Evolutionary conservation across 2,113 vertebrate species (phyloP).

Genomic region (Aplodontia rufa): DNA sequence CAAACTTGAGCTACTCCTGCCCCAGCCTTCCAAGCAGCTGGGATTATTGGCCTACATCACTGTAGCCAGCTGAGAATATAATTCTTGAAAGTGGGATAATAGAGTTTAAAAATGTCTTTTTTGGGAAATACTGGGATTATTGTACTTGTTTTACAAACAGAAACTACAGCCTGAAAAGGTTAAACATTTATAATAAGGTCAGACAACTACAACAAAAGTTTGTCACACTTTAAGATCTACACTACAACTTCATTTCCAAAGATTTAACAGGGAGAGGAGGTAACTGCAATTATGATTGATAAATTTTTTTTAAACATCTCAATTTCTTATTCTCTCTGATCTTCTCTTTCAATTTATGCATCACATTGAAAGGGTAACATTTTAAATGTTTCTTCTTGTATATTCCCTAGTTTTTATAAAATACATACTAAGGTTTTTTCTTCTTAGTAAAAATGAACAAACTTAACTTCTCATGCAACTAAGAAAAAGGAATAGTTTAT

Average conservation of each 20-base stretch:
- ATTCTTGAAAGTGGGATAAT: not conserved
- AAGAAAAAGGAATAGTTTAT: not conserved
- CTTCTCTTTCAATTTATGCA: not conserved
- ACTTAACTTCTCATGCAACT: not conserved
- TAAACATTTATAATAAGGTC: not conserved
- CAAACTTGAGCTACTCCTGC: too few relatives aligned
- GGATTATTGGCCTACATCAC: too few relatives aligned
- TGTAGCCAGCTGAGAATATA: not conserved
- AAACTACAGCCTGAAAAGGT: not conserved
- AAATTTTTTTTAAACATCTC: not conserved
- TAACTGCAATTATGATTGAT: conserved; percentile 23
- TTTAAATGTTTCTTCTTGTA: not conserved
- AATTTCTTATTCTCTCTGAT: not conserved
- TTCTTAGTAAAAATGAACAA: not conserved
- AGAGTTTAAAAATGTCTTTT: not conserved
- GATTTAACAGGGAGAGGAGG: not conserved
- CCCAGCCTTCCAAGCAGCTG: too few relatives aligned
- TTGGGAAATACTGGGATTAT: not conserved
- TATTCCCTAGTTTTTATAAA: not conserved
- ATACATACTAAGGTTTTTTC: not conserved
- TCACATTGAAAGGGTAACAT: not conserved
- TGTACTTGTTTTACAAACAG: not conserved
- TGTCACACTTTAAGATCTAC: not conserved
- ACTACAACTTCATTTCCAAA: not conserved
- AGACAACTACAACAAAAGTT: not conserved